phyloP scores from a whole-genome alignment of 2,113 vertebrate genomes.

The Ginglymostoma cirratum region DNA sequence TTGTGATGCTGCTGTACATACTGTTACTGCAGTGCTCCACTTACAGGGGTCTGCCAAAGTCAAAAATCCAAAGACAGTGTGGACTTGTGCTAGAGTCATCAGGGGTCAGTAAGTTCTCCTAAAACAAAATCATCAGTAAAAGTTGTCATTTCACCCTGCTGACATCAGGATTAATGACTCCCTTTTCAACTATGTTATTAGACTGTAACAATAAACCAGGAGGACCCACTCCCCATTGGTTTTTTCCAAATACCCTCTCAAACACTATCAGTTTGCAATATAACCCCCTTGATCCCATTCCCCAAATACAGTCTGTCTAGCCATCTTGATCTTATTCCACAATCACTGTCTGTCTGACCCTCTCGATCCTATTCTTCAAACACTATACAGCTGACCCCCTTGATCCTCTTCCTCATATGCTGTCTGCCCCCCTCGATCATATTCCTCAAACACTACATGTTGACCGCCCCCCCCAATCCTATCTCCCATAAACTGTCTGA shows the following conservation, averaged over 20 bases:
- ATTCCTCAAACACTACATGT: too few relatives aligned
- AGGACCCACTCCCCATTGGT: not conserved
- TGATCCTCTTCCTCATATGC: too few relatives aligned
- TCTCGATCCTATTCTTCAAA: too few relatives aligned
- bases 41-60: not conserved
- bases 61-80: not conserved
- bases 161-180: not conserved
- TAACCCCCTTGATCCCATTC: not conserved
- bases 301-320: too few relatives aligned
- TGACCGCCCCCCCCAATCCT: too few relatives aligned
- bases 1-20: not conserved
- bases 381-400: too few relatives aligned
- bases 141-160: not conserved
- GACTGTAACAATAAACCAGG: not conserved
- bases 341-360: not conserved
- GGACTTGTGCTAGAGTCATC: not conserved
- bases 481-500: not conserved
- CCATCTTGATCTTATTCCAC: not conserved
- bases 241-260: too few relatives aligned
- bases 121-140: not conserved
- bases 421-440: too few relatives aligned
- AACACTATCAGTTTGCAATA: not conserved
- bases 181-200: not conserved
- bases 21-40: not conserved
- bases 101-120: not conserved